These are phyloP conservation scores for Eilema depressum DNA, from an alignment of 2,888 invertebrate genomes.

Conservation along the genomic window DNA sequence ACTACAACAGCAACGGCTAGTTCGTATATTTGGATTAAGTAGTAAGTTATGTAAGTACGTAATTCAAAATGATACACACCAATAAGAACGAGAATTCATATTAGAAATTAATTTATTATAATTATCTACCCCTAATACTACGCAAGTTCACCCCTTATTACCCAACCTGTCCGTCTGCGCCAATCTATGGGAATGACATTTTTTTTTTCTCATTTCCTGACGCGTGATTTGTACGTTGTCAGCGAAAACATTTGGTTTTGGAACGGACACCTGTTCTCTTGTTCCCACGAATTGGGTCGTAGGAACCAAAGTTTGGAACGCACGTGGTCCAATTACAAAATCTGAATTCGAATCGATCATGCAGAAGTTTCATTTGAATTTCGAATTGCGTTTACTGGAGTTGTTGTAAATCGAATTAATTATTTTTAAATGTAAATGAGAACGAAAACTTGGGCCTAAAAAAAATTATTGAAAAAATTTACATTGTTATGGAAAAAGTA, in stretches of 20 bases:
- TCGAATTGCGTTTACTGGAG: constrained; percentile 15
- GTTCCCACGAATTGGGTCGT: constrained; percentile 73
- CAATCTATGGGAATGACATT: constrained; percentile 59
- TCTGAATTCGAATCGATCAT: constrained; percentile 53
- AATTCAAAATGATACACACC: neutral
- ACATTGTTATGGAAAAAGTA: no score
- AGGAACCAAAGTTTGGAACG: constrained; percentile 45
- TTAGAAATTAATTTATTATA: neutral
- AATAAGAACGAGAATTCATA: constrained; percentile 3
- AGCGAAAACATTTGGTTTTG: constrained; percentile 71
- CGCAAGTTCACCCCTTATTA: constrained; percentile 38
- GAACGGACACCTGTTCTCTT: constrained; percentile 73
- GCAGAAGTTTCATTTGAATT: constrained; percentile 36
- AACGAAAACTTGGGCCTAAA: neutral
- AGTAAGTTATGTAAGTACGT: no score
- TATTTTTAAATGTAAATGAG: constrained; percentile 1
- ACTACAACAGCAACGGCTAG: no score
- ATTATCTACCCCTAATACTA: neutral
- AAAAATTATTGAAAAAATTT: no score
- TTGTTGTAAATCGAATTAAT: constrained; percentile 8
- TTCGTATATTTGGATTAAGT: no score
- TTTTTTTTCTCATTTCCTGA: constrained; percentile 70
- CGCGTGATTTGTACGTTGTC: constrained; percentile 74
- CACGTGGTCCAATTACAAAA: constrained; percentile 68
- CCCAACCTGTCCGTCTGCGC: constrained; percentile 19